Conservation (phyloP, 2,888 invertebrate genomes). For the Malthinus seriepunctatus region DNA sequence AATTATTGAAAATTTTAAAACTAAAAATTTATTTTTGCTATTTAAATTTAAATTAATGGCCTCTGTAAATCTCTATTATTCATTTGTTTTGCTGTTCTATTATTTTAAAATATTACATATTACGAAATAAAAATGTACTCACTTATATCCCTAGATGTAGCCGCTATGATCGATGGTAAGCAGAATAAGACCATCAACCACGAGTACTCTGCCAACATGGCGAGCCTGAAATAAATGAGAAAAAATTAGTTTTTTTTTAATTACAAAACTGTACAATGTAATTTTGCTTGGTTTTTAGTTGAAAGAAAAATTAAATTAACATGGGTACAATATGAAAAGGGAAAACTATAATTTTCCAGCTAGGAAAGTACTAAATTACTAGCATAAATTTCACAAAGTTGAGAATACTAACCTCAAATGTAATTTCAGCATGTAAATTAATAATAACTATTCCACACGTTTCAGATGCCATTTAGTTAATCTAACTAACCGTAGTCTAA, state of each 20-base stretch:
- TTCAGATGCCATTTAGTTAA: slow-evolving; percentile 23
- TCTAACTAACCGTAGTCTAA: slow-evolving; percentile 16
- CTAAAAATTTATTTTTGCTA: too few species aligned
- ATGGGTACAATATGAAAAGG: neutral
- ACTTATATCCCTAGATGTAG: slow-evolving; percentile 48
- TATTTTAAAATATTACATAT: neutral
- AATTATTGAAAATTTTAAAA: too few species aligned
- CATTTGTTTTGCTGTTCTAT: too few species aligned
- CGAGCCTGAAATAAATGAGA: slow-evolving; percentile 27
- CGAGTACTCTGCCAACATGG: slow-evolving; percentile 48
- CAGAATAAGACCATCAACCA: slow-evolving; percentile 44
- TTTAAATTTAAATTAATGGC: too few species aligned
- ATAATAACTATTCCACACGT: slow-evolving; percentile 20
- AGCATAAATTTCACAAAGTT: slow-evolving; percentile 19
- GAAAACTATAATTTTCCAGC: slow-evolving; percentile 20
- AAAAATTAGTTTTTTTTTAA: neutral
- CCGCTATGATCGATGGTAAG: slow-evolving; percentile 45
- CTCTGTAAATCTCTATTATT: too few species aligned
- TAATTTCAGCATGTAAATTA: slow-evolving; percentile 24
- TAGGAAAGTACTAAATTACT: slow-evolving; percentile 15
- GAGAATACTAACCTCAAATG: slow-evolving; percentile 20
- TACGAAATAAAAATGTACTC: slow-evolving; percentile 34
- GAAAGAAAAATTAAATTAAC: neutral
- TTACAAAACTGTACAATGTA: neutral
- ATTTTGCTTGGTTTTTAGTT: too few species aligned